Evolutionary conservation across 2,888 invertebrate genomes (phyloP).

Genomic region (Apotomis turbidana): DNA sequence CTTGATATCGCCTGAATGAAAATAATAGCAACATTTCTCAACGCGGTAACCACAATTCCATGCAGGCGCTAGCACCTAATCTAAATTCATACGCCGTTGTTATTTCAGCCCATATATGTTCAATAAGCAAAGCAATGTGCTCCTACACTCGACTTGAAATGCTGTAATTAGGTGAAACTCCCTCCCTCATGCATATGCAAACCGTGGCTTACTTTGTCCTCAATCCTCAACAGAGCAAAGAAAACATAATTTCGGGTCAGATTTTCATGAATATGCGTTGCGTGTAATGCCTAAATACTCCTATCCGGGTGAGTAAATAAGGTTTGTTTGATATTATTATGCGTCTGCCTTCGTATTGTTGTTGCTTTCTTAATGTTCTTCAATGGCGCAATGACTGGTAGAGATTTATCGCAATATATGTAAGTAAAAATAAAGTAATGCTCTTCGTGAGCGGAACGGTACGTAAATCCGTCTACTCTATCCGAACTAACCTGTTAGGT

Average conservation of each 20-base stretch:
- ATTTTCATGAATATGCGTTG: constrained; percentile 37
- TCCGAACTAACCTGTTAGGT: no score
- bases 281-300: constrained; percentile 21
- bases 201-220: constrained; percentile 36
- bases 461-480: no score
- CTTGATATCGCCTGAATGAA: constrained; percentile 5
- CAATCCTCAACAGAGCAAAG: constrained; percentile 31
- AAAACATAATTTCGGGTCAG: constrained; percentile 35
- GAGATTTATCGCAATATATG: no score
- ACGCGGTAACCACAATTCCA: not conserved
- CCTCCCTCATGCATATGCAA: constrained; percentile 40
- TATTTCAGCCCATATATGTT: constrained; percentile 27
- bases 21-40: constrained; percentile 10
- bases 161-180: constrained; percentile 29
- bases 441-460: no score
- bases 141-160: constrained; percentile 12
- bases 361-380: not conserved
- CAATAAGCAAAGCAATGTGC: constrained; percentile 28
- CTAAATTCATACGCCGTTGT: constrained; percentile 27
- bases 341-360: not conserved
- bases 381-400: no score
- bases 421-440: no score
- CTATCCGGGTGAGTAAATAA: constrained; percentile 24
- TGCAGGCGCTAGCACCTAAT: constrained; percentile 17
- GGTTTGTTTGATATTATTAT: constrained; percentile 9